A percentile compares a stretch with the other conserved stretches of the same genome.
phyloP scores from a whole-genome alignment of 64 coral and sea anemone genomes.

The Stichodactyla mertensii region DNA sequence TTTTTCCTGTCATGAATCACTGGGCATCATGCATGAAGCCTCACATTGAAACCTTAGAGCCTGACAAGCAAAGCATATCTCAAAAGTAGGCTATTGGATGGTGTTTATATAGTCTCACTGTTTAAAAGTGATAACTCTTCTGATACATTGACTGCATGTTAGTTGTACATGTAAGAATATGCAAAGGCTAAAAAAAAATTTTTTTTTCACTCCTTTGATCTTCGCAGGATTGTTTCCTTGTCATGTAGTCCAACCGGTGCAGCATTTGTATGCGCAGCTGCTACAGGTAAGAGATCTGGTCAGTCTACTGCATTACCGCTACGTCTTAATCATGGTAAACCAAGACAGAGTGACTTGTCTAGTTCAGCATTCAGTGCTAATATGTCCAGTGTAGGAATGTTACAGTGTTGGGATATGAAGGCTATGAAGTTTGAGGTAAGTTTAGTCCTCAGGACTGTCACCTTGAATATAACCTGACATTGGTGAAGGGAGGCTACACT shows the following conservation, averaged over 20 bases:
- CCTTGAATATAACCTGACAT: background rate
- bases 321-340: slow-evolving; percentile 12
- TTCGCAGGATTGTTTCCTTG: slow-evolving; percentile 80
- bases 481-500: background rate
- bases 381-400: slow-evolving; percentile 25
- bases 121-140: no score
- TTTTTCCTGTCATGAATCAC: no score
- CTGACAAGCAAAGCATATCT: no score
- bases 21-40: no score
- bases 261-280: slow-evolving; percentile 87
- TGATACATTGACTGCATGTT: no score
- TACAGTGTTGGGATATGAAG: slow-evolving; percentile 96
- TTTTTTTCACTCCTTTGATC: background rate
- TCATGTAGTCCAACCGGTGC: slow-evolving; percentile 85
- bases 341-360: slow-evolving; percentile 37
- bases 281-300: slow-evolving; percentile 39
- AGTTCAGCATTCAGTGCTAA: slow-evolving; percentile 6
- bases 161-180: no score
- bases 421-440: slow-evolving; percentile 77
- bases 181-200: no score
- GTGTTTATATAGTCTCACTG: no score
- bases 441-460: background rate
- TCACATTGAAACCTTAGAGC: no score
- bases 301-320: slow-evolving; percentile 16
- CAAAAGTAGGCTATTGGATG: no score